Percentiles rank a stretch among this genome's conserved stretches.
Conservation (phyloP, 1,140 invertebrate genomes). For the Neotoxoptera formosana region DNA sequence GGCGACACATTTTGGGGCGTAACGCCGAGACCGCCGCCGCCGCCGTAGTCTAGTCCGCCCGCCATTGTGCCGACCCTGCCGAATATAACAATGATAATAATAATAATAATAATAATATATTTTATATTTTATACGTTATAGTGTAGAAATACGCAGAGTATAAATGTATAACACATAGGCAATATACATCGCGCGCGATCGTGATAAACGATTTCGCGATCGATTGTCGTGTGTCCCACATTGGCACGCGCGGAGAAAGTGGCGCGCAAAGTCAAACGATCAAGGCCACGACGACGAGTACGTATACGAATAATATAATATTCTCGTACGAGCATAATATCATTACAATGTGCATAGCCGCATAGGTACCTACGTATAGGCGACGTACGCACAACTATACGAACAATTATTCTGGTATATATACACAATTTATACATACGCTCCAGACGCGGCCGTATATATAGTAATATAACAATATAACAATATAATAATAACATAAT, state of each 20-base stretch:
- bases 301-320: background rate
- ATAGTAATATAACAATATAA: too few species aligned
- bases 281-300: slow-evolving; percentile 41
- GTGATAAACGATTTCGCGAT: slow-evolving; percentile 41
- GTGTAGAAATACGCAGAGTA: background rate
- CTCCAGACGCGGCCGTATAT: background rate
- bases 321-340: background rate
- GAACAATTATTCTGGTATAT: background rate
- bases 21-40: background rate
- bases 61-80: background rate
- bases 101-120: background rate
- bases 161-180: background rate
- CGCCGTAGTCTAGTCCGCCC: too few species aligned
- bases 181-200: background rate
- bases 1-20: background rate
- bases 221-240: slow-evolving; percentile 51
- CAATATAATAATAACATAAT: background rate
- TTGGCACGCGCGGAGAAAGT: slow-evolving; percentile 35
- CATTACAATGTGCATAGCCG: background rate
- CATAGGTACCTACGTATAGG: too few species aligned
- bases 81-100: background rate
- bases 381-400: background rate
- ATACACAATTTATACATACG: background rate
- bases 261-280: slow-evolving; percentile 51
- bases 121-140: background rate